Evolutionary conservation across 1,140 invertebrate species (phyloP).

Genomic region (Hylaeus anthracinus): DNA sequence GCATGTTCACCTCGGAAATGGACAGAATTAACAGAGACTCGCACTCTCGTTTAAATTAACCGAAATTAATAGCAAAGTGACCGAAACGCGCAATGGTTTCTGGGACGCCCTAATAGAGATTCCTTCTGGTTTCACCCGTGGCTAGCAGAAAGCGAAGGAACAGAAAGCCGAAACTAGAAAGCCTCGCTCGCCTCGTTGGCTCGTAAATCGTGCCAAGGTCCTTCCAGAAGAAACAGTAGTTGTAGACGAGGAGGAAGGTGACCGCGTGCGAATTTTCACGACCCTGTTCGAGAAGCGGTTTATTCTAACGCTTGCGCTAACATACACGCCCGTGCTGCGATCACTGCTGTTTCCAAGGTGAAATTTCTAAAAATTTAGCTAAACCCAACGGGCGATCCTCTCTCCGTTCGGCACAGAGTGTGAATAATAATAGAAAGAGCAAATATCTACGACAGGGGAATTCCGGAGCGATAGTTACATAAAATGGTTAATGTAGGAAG

Average conservation of each 20-base stretch:
- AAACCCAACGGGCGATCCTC: no score
- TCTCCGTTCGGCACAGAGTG: no score
- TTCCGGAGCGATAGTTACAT: no score
- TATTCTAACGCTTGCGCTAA: not conserved
- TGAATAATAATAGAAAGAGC: no score
- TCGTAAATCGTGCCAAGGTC: slow-evolving; percentile 66
- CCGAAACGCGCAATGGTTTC: no score
- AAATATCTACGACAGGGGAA: no score
- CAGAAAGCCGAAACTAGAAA: slow-evolving; percentile 58
- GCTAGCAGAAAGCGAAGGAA: slow-evolving; percentile 19
- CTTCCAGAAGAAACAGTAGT: slow-evolving; percentile 30
- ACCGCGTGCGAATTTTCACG: slow-evolving; percentile 51
- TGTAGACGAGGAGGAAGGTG: slow-evolving; percentile 35
- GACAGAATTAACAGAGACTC: no score
- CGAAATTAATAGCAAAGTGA: no score
- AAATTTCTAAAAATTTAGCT: not conserved
- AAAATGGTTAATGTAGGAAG: no score
- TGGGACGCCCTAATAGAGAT: slow-evolving; percentile 9
- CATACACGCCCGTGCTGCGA: not conserved
- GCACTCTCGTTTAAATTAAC: no score
- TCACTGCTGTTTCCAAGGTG: not conserved
- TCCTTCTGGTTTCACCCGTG: slow-evolving; percentile 19
- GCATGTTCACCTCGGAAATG: no score
- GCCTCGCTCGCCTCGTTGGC: slow-evolving; percentile 20
- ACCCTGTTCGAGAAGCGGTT: slow-evolving; percentile 21